These are phyloP conservation scores for Ciconia maguari DNA, from an alignment of 2,113 vertebrate species.

Conservation along the genomic window DNA sequence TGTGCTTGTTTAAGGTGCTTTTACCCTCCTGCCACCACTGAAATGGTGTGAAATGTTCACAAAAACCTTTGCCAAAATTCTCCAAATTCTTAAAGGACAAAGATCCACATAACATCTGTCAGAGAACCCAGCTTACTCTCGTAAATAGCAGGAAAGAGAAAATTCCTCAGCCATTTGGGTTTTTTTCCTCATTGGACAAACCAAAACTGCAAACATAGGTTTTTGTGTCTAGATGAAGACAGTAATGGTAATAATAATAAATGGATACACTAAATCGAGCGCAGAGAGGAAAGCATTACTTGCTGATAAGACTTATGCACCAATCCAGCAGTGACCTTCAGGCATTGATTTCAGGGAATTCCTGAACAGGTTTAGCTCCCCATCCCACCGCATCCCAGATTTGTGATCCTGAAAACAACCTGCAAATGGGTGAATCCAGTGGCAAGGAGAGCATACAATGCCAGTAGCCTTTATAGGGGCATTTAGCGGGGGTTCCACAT, in stretches of 20 bases:
- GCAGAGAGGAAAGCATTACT: neutral
- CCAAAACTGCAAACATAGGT: neutral
- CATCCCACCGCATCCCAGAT: neutral
- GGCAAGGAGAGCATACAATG: neutral
- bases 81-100: neutral
- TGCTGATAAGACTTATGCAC: neutral
- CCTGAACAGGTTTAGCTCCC: neutral
- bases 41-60: neutral
- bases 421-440: neutral
- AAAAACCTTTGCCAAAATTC: neutral
- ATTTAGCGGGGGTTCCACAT: neutral
- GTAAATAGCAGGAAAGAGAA: neutral
- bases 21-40: neutral
- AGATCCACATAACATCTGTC: neutral
- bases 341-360: neutral
- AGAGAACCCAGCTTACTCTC: neutral
- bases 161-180: neutral
- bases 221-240: neutral
- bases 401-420: neutral
- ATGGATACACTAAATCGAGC: neutral
- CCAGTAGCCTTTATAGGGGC: neutral
- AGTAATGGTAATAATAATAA: neutral
- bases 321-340: neutral
- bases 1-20: neutral
- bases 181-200: neutral